Evolutionary conservation across 2,797 vertebrate genomes (phyloP), one percentile per base, ranked within the genome.

Genomic region (Paramormyrops hopkinsi): DNA sequence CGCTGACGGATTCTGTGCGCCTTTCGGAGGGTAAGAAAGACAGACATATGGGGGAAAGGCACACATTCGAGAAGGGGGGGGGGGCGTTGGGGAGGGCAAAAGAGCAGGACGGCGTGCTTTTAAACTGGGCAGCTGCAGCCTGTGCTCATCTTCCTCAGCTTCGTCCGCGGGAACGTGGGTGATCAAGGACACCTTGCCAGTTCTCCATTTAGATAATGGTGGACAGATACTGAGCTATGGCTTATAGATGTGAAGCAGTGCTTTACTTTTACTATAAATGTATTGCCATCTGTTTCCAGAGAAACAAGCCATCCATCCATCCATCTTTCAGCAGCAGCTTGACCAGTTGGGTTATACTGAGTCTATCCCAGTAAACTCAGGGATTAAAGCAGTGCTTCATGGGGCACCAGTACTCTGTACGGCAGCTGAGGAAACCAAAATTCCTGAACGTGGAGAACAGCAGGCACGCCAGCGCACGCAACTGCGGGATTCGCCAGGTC

Each of bases 201-300:
- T 14, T 93, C 92, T 93, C 95, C 93, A 95, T 94, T 76, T 41
- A 86, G 9, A 56, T 88, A 91, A 90, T 88, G 89, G 90, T 7
- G 69, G 69, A 37, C 37, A 19, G 69, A 17, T 9, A 76, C 33
- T 41, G 69, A 76, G 69, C 33, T 76, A 17, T 5, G 14, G 1
- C 33, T 76, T 41, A 37, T 41, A 41, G 69, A 41, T 41, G 12
- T 76, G 33, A 33, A 41, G 69, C 5, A 2, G 14, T 17, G 14
- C 33, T 41, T 41, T 37, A 9, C 33, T 76, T 76, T 41, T 76
- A 41, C 14, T 41, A 7, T 76, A 14, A 41, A 76, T 76, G 33
- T 76, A 41, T 19, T 76, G 14, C 12, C 17, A 9, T 76, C 33
- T 76, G 33, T 76, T 19, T 14, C 33, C 12, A 7, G 69, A 76